These are phyloP conservation scores for Agrochola lota DNA, from an alignment of 2,888 invertebrate genomes.

Conservation along the genomic window DNA sequence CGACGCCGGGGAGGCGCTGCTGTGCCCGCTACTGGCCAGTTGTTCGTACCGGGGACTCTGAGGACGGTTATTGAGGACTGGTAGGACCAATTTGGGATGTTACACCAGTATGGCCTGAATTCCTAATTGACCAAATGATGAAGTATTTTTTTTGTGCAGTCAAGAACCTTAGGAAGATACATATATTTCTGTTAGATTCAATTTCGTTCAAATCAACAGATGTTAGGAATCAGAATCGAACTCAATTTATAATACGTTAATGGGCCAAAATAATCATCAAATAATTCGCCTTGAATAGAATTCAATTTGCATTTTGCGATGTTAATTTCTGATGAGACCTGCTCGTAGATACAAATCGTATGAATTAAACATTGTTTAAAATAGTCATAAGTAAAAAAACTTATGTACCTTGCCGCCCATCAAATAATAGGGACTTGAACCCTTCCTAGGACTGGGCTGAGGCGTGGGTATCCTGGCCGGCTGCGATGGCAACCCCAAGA, in stretches of 20 bases:
- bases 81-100: conserved; percentile 58
- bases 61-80: conserved; percentile 65
- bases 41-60: conserved; percentile 89
- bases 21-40: conserved; percentile 87
- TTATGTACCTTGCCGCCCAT: conserved; percentile 86
- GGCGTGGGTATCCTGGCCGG: conserved; percentile 94
- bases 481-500: conserved; percentile 94
- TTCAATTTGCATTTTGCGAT: not conserved
- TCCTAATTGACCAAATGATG: not conserved
- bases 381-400: conserved; percentile 53
- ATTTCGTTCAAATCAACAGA: not conserved
- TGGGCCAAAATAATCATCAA: not conserved
- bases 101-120: conserved; percentile 18
- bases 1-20: conserved; percentile 86
- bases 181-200: not conserved
- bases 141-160: not conserved
- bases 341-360: not conserved
- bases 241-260: not conserved
- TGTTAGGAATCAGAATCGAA: not conserved
- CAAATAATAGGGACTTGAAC: conserved; percentile 87
- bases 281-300: not conserved
- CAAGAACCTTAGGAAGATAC: not conserved
- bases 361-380: not conserved
- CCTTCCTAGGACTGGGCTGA: conserved; percentile 88
- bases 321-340: not conserved